A percentile compares a stretch with the other conserved stretches of the same genome.
Evolutionary conservation across 2,888 invertebrate genomes (phyloP).

Genomic region (Hypselothyrea guttata): DNA sequence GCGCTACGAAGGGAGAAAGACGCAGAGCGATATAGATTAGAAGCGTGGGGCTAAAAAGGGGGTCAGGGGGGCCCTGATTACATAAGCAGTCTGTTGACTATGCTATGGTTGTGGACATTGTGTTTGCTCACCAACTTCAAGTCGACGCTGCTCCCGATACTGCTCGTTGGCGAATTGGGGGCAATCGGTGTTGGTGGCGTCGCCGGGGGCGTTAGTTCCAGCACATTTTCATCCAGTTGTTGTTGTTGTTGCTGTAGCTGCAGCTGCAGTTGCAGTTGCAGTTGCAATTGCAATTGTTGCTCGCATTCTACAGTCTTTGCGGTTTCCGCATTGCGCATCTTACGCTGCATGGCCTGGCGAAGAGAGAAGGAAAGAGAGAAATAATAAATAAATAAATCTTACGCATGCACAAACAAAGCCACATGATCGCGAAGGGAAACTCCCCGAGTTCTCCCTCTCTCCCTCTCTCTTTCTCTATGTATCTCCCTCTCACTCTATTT

Average conservation of each 20-base stretch:
- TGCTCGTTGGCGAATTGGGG: constrained; percentile 63
- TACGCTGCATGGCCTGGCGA: constrained; percentile 65
- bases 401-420: constrained; percentile 22
- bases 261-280: constrained; percentile 24
- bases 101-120: neutral
- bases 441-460: constrained; percentile 7
- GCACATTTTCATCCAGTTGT: constrained; percentile 39
- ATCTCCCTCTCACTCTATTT: neutral
- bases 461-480: too few species aligned
- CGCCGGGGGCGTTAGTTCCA: constrained; percentile 66
- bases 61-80: too few species aligned
- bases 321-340: constrained; percentile 49
- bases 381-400: constrained; percentile 47
- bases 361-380: constrained; percentile 36
- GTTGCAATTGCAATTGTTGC: constrained; percentile 13
- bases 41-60: too few species aligned
- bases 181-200: constrained; percentile 65
- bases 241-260: constrained; percentile 20
- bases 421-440: constrained; percentile 64
- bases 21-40: too few species aligned
- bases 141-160: constrained; percentile 53
- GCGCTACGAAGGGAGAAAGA: constrained; percentile 30
- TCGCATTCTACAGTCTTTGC: constrained; percentile 20
- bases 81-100: constrained; percentile 16
- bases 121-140: constrained; percentile 56